Percentiles rank a stretch among this genome's conserved stretches.
These are phyloP conservation scores for Alectoris magna DNA, from an alignment of 2,797 vertebrate species.

Conservation along the genomic window DNA sequence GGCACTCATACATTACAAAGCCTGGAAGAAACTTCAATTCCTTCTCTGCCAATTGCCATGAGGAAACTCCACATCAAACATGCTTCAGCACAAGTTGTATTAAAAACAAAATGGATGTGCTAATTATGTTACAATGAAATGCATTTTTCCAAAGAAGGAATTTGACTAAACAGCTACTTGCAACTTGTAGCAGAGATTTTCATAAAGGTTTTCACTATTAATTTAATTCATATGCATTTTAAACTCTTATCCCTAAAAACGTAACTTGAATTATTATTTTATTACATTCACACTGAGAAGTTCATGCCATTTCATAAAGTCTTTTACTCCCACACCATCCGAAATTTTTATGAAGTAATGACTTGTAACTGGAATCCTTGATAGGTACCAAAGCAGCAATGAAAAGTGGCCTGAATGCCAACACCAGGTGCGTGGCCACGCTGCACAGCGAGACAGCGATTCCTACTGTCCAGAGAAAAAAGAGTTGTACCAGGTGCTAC, in stretches of 20 bases:
- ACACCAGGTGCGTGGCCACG: neutral
- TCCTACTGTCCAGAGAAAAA: neutral
- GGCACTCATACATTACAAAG: slow-evolving; percentile 12
- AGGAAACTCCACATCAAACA: slow-evolving; percentile 51
- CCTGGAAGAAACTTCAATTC: neutral
- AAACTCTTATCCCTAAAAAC: slow-evolving; percentile 47
- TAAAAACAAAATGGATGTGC: slow-evolving; percentile 59
- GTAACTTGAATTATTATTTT: slow-evolving; percentile 30
- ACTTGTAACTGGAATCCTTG: slow-evolving; percentile 14
- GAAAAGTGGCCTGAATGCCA: neutral
- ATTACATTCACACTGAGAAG: neutral
- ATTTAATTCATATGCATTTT: slow-evolving; percentile 56
- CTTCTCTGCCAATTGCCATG: slow-evolving; percentile 36
- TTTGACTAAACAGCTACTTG: slow-evolving; percentile 57
- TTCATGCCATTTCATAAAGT: slow-evolving; percentile 39
- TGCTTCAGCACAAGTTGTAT: slow-evolving; percentile 28
- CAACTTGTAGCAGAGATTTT: slow-evolving; percentile 29
- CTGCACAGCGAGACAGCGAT: neutral
- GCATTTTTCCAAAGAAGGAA: slow-evolving; percentile 47
- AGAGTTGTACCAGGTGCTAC: neutral
- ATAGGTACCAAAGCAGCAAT: neutral
- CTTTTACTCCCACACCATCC: neutral
- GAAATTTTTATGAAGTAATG: slow-evolving; percentile 18
- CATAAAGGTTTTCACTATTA: slow-evolving; percentile 53
- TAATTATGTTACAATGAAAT: slow-evolving; percentile 66